Percentiles rank a stretch among this genome's conserved stretches.
phyloP scores from a whole-genome alignment of 64 coral and sea anemone species.

The Montipora efflorescens region DNA sequence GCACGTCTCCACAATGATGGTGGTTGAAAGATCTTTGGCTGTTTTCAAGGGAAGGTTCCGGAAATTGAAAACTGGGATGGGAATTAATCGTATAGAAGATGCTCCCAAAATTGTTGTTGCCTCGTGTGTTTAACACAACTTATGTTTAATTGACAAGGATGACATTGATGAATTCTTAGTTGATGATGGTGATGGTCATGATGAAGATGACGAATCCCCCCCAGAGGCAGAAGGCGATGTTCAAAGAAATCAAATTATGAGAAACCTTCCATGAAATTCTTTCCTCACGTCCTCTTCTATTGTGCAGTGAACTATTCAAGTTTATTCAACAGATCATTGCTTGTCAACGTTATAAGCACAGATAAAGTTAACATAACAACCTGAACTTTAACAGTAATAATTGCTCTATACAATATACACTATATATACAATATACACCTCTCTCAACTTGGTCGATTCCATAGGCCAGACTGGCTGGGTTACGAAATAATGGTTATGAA shows the following conservation, averaged over 20 bases:
- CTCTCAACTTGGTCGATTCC: too few species aligned
- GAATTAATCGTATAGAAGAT: neutral
- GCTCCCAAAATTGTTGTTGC: neutral
- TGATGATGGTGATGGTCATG: neutral
- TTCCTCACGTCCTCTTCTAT: too few species aligned
- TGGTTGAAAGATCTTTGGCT: conserved; percentile 27
- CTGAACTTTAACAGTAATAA: too few species aligned
- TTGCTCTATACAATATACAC: too few species aligned
- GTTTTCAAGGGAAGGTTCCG: conserved; percentile 25
- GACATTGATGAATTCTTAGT: neutral
- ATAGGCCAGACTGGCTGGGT: too few species aligned
- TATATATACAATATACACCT: too few species aligned
- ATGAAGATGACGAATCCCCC: neutral
- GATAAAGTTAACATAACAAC: too few species aligned
- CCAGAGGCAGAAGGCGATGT: neutral
- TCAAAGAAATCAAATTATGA: neutral
- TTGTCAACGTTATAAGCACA: too few species aligned
- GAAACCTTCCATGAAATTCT: too few species aligned
- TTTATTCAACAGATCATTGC: too few species aligned
- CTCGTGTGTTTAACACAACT: neutral
- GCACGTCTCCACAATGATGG: conserved; percentile 7
- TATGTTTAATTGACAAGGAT: neutral
- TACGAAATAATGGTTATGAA: too few species aligned
- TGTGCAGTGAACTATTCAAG: too few species aligned
- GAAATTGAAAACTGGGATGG: conserved; percentile 13